Base-by-base conservation (phyloP, 35 echinoderm and acorn worm species). In the Chiridota heheva region DNA sequence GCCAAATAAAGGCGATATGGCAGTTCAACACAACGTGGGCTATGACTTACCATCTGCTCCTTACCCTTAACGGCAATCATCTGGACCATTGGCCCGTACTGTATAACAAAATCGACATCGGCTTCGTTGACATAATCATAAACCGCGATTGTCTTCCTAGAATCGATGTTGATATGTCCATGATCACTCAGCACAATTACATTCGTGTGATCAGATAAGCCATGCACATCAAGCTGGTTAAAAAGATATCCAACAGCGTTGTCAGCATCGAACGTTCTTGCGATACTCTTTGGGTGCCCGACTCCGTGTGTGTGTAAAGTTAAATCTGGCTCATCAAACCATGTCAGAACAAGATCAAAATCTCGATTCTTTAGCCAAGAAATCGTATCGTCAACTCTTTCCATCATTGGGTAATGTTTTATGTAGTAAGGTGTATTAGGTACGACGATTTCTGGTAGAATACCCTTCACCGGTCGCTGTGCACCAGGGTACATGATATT, bases 401-500 rank as follows among this genome's bases (percentile, higher is more conserved):
- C 53, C 31, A 41, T 2, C 31, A 80, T 36, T 36, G 18, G 18
- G 39, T 80, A 80, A 28, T 63, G 37, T 20, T 61, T 10, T 44
- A 20, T 46, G 24, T 46, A 72, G 18, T 36, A 77, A 34, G 37
- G 43, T 8, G 22, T 15, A 8, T 31, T 36, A 20, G 77, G 58
- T 26, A 89, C 41, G 16, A 72, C 40, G 45, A 44, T 86, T 12
- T 85, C 48, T 5, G 86, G 49, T 31, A 44, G 10, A 18, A 69
- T 15, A 15, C 87, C 92, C 8, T 90, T 86, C 5, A 96, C 90
- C 1, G 87, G 51, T 13, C 90, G 76, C 25, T 73, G 41, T 17
- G 86, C 83, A 39, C 86, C 92, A 6, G 87, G 86, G 29, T 96
- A 96, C 77, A 89, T 81, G 68, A 90, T 84, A 18, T 68, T 82